Evolutionary conservation across 1,140 invertebrate species (phyloP), one percentile per base, ranked within the genome.

Genomic region (Myzus persicae): DNA sequence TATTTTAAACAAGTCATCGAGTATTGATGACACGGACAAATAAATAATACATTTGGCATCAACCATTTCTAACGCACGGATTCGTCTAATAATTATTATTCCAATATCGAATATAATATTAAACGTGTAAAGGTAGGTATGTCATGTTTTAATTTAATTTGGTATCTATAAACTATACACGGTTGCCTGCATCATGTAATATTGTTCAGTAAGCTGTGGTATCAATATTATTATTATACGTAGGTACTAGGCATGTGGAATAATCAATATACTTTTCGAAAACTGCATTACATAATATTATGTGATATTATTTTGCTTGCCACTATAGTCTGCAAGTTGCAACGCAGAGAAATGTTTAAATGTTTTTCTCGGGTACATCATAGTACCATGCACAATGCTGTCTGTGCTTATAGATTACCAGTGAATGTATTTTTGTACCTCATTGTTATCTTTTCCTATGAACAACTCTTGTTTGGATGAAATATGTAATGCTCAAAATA

Each of bases 351-450:
- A n/a, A 76, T n/a, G 4, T n/a, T 67, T 18, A 31, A 59, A 59
- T 59, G 59, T 76, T 76, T 76, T 76, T 76, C 1, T 67, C 14
- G 26, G 59, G n/a, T n/a, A 76, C 20, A 51, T 22, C 42, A 9
- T n/a, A n/a, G n/a, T n/a, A n/a, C n/a, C 22, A 1, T n/a, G 2
- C 31, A 18, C 59, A 5, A 36, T n/a, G 14, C 0, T n/a, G n/a
- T 76, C 18, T 76, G n/a, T n/a, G 59, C 31, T 76, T 76, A n/a
- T n/a, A 67, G 11, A 67, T 67, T 67, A 67, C 31, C 1, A 76
- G 31, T n/a, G 31, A 20, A 76, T n/a, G 1, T 20, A 76, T 76
- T n/a, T n/a, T 76, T 14, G 59, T 76, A 76, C 14, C n/a, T 7
- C 59, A 4, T 76, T 76, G 4, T 76, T 6, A 67, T n/a, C 0